phyloP scores from a whole-genome alignment of 2,888 invertebrate genomes.

The Dioctria rufipes region DNA sequence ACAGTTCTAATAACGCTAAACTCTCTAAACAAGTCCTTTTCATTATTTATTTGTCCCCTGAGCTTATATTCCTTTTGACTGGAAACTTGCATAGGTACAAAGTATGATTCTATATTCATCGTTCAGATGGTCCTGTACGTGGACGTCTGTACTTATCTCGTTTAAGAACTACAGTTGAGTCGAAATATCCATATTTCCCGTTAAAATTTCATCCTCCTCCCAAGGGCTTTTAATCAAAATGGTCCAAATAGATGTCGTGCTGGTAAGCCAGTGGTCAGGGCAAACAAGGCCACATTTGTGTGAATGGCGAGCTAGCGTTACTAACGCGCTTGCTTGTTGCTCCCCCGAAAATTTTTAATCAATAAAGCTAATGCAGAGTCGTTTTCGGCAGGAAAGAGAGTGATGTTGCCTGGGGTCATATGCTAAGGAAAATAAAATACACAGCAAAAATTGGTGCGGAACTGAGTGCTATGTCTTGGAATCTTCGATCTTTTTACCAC shows the following conservation, averaged over 20 bases:
- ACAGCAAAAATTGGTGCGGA: constrained; percentile 19
- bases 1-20: no score
- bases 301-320: not conserved
- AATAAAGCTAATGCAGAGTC: constrained; percentile 45
- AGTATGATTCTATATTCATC: no score
- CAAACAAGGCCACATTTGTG: constrained; percentile 34
- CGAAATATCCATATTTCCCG: not conserved
- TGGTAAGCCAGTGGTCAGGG: constrained; percentile 25
- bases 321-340: constrained; percentile 42
- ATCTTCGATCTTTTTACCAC: constrained; percentile 30
- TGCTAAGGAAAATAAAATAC: constrained; percentile 29
- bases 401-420: constrained; percentile 13
- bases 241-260: not conserved
- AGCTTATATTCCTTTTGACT: no score
- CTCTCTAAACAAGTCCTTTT: no score
- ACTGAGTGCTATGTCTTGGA: constrained; percentile 20
- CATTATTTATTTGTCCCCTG: no score
- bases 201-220: not conserved
- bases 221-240: not conserved
- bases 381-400: constrained; percentile 13
- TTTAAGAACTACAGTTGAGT: no score
- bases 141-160: no score
- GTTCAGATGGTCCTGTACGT: no score
- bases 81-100: no score
- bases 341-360: constrained; percentile 49